Conservation (phyloP, 2,797 vertebrate species). For the Rhabdomys pumilio region DNA sequence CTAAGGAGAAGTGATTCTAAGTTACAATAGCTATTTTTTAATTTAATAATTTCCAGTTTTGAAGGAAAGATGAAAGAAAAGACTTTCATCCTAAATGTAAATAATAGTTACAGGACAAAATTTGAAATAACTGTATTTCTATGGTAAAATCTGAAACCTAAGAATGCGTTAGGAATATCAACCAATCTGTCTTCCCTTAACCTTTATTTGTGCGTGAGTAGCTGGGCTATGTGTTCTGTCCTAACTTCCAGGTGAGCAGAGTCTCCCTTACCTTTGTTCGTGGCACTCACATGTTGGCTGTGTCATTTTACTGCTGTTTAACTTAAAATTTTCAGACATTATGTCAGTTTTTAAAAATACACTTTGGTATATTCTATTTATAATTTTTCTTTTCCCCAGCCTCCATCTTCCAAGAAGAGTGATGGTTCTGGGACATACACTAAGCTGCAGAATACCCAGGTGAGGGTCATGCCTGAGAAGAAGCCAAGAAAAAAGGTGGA, state of each 20-base stretch:
- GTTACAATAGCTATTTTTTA: conserved; percentile 60
- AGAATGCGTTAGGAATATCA: conserved; percentile 75
- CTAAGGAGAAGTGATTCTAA: conserved; percentile 71
- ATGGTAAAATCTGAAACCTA: conserved; percentile 60
- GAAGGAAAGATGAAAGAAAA: conserved; percentile 58
- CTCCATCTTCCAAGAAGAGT: conserved; percentile 96
- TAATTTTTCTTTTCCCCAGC: conserved; percentile 88
- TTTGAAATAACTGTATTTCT: conserved; percentile 54
- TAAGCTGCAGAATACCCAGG: conserved; percentile 95
- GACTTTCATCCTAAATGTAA: conserved; percentile 11
- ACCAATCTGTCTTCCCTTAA: conserved; percentile 45
- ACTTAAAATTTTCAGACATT: conserved; percentile 28
- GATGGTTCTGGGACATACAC: conserved; percentile 95
- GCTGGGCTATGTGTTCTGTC: conserved; percentile 73
- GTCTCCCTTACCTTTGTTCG: conserved; percentile 71
- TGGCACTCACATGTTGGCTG: conserved; percentile 25
- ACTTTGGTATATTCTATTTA: conserved; percentile 55
- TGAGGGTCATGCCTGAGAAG: conserved; percentile 95
- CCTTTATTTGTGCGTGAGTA: conserved; percentile 75
- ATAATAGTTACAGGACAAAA: conserved; percentile 68
- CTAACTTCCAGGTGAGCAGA: conserved; percentile 79
- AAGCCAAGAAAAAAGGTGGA: conserved; percentile 92
- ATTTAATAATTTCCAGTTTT: conserved; percentile 66
- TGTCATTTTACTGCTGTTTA: conserved; percentile 52
- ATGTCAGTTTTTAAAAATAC: not conserved